Evolutionary conservation across 2,113 vertebrate species (phyloP), one percentile per base, ranked within the genome.

Genomic region (Centropristis striata): DNA sequence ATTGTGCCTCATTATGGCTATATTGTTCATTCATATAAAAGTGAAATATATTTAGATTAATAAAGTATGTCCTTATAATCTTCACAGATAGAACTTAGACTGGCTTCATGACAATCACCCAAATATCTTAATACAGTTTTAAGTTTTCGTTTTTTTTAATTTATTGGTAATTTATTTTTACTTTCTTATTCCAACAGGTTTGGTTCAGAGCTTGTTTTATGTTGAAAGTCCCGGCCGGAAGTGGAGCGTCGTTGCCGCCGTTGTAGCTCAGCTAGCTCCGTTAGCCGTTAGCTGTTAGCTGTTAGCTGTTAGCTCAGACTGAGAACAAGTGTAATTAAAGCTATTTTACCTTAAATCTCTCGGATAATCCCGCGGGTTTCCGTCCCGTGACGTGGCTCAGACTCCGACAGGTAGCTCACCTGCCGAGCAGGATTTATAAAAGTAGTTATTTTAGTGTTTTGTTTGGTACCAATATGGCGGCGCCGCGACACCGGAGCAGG

Each of bases 401-500:
- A 4, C 0, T 14, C 5, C 0, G 36, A 14, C 21, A 37, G 18
- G 16, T 53, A 44, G 50, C 25, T 50, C 16, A 51, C 42, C 49
- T 36, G 27, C 4, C 14, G 13, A 23, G 3, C 27, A 8, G 2
- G 23, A 4, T 5, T 49, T 4, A 49, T 64, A 27, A 39, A 79
- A 88, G 59, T 0, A 0, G 5, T 28, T 57, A 46, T 74, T 75
- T 67, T 73, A 6, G 37, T 65, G 15, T 87, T 90, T 88, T 66
- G 21, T 70, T 39, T n/a, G 37, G 8, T 68, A 76, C 61, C 88
- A 93, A 90, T 42, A 92, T 93, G 91, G 92, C 90, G 74, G 87
- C 85, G 0, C 20, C n/a, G 39, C 90, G 87, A 90, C 92, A 90
- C 91, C 92, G 92, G 91, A 93, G 88, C 86, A 86, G 86, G 86